Evolutionary conservation across 2,888 invertebrate species (phyloP), one percentile per base, ranked within the genome.

Genomic region (Clivina fossor): DNA sequence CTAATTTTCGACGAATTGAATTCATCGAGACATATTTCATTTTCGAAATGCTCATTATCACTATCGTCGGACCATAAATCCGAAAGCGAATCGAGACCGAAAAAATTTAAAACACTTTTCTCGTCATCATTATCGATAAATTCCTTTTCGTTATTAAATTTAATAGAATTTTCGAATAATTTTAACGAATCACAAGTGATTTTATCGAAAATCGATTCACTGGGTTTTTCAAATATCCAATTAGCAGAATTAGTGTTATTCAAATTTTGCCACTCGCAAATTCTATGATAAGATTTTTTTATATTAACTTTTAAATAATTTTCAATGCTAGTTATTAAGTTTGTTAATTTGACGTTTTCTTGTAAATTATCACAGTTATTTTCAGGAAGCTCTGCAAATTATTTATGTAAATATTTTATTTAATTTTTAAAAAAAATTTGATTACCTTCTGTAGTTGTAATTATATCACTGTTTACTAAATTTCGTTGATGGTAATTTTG

Each of bases 241-340:
- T 53, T 24, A 3, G 37, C 19, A 8, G n/a, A 20, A 13, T 32
- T 11, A 40, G 18, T 20, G 1, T 41, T 28, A 30, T 30, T 33
- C 16, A 13, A 9, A 18, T n/a, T 51, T 35, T 24, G 26, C 26
- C 48, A 77, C 15, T 71, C 64, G 60, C 81, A 81, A 41, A 78
- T 63, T 51, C 71, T 73, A 65, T 80, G 81, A 24, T 61, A 66
- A 22, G 50, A 61, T n/a, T 57, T 49, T n/a, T 56, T 56, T 13
- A 49, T 55, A 19, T 57, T 59, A 47, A 9, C 26, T 9, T 49
- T 33, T 35, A 49, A 18, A 41, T 43, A 53, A 26, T 26, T 44
- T 19, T 32, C 43, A 38, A 60, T 51, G 43, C 41, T 30, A 11
- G 20, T 15, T 13, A 41, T 16, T 43, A 59, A 35, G 9, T 22